Percentiles rank a stretch among this genome's conserved stretches.
phyloP scores from a whole-genome alignment of 2,797 vertebrate species.

The Pterois miles region DNA sequence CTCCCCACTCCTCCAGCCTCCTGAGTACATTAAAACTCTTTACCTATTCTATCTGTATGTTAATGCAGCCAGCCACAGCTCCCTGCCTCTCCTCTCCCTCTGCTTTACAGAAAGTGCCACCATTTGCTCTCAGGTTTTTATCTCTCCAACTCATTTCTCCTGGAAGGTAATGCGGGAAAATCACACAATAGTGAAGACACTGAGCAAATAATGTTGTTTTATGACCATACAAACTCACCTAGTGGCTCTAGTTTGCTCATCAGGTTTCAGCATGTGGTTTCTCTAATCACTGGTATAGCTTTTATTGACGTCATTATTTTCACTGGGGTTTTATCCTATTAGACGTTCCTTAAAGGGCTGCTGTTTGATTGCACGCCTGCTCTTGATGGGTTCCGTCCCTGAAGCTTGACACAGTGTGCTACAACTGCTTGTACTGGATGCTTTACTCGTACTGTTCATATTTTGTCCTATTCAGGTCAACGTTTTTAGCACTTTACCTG shows the following conservation, averaged over 20 bases:
- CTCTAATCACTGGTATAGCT: constrained; percentile 69
- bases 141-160: constrained; percentile 45
- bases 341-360: constrained; percentile 51
- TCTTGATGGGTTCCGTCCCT: constrained; percentile 50
- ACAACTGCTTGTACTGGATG: constrained; percentile 2
- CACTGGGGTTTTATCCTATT: constrained; percentile 61
- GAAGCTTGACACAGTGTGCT: constrained; percentile 41
- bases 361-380: constrained; percentile 53
- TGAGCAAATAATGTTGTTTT: constrained; percentile 76
- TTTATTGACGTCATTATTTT: constrained; percentile 69
- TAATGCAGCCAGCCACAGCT: constrained; percentile 88
- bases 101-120: constrained; percentile 43
- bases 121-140: constrained; percentile 61
- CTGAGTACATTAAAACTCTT: constrained; percentile 95
- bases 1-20: constrained; percentile 81
- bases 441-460: constrained; percentile 12
- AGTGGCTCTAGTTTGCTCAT: constrained; percentile 60
- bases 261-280: constrained; percentile 63
- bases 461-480: constrained; percentile 13
- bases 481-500: background rate
- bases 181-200: constrained; percentile 45
- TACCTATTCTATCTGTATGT: constrained; percentile 99
- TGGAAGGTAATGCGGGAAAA: constrained; percentile 48
- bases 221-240: constrained; percentile 68
- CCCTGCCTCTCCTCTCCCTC: constrained; percentile 79